Base-by-base conservation (phyloP, 1,140 invertebrate species). In the Heliconius melpomene region DNA sequence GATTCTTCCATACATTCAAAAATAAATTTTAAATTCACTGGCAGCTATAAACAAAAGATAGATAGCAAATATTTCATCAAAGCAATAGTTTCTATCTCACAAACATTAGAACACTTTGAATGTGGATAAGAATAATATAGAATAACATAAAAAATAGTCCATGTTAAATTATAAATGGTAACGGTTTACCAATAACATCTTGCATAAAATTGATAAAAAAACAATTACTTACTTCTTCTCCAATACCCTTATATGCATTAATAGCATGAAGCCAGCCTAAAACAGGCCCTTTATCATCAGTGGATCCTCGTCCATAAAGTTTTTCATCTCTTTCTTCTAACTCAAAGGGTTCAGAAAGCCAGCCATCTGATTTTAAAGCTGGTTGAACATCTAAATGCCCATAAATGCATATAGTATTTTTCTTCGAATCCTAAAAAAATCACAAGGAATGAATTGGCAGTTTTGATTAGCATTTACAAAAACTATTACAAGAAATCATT, bases 1-100 rank as follows among this genome's bases (percentile, higher is more conserved):
- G 96, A 97, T 94, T 99, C 99, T 95, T 99, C 99, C 99, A 99
- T 99, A 71, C 98, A 98, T 96, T 99, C 99, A 90, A 99, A 98
- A 26, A 98, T 96, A 95, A 99, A 99, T 96, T 99, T 99, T 0
- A 99, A 87, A 94, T 99, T 99, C 1, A 99, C 96, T 32, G 99
- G 98, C 70, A 99, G 89, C 79, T 95, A 85, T 71, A 83, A 86
- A 84, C 40, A 82, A 82, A 80, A 79, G 70, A 85, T 72, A 81
- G 32, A 80, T 70, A 60, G 9, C 1, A 60, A 20, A 3, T 23
- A 60, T 23, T 3, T 60, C 7, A 23, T 60, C n/a, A 60, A 60
- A 60, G 11, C 7, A n/a, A 60, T 60, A 13, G 5, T 46, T 46
- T 46, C 3, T 46, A 6, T 46, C 40, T 46, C 13, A 46, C 40